Base-by-base conservation (phyloP, 92 coral and sea anemone species). In the Zoanthus gigantus region DNA sequence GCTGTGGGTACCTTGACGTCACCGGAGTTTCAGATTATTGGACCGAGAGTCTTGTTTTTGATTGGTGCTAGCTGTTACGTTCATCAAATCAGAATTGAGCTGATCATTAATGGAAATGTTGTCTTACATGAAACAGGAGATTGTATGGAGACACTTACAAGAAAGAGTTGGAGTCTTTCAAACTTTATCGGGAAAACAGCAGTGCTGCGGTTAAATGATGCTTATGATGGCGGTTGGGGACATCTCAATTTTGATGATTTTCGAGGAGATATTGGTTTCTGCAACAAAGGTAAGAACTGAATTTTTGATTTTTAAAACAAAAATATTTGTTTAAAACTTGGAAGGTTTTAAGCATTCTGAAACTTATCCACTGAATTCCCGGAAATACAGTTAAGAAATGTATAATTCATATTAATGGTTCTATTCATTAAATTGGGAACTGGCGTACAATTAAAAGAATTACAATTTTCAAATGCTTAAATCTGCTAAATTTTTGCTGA, bases 191-290 rank as follows among this genome's bases (percentile, higher is more conserved):
- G 83, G 34, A 18, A 57, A 56, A 78, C 83, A 7, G 68, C 83
- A 17, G 16, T n/a, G 6, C 46, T 78, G 23, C 31, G 48, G 44
- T 29, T 78, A 32, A 42, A 15, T 50, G 83, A 78, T 34, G 14
- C 15, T 7, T 11, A 1, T 4, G 9, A 30, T 60, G 69, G 23
- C 11, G 32, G 50, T 0, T 78, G 83, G 83, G 83, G 69, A 57
- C 83, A 78, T 78, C 23, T 78, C 28, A 78, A 78, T 34, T 78
- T 78, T 78, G 83, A 78, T 54, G 83, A 78, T 61, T 78, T 78
- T 32, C 83, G 61, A 0, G 83, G 83, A 31, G 83, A 78, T 28
- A 42, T 78, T 30, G 83, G 69, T 15, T 78, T 78, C 69, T 78
- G 83, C 83, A 30, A 37, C 23, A 61, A 57, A 78, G 71, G 83